phyloP scores from a whole-genome alignment of 2,888 invertebrate species.

The Drosophila niveifrons region DNA sequence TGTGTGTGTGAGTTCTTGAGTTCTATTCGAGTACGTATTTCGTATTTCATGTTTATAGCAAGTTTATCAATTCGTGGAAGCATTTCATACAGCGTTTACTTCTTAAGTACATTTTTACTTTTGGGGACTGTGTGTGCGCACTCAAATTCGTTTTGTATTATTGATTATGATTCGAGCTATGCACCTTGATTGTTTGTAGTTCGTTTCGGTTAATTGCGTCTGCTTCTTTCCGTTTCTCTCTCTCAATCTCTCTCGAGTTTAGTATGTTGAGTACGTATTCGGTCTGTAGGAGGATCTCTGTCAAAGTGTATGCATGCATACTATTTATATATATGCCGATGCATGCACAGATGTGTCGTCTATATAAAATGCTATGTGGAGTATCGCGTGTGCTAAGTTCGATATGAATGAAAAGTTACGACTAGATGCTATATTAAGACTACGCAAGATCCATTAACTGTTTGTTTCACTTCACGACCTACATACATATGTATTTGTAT shows the following conservation, averaged over 20 bases:
- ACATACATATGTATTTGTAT: slow-evolving; percentile 3
- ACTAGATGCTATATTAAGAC: slow-evolving; percentile 74
- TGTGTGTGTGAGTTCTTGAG: slow-evolving; percentile 32
- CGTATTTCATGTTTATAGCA: slow-evolving; percentile 15
- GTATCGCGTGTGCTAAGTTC: slow-evolving; percentile 61
- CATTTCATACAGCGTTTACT: slow-evolving; percentile 63
- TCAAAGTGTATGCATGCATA: neutral
- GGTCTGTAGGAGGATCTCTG: slow-evolving; percentile 33
- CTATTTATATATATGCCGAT: neutral
- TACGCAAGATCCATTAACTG: slow-evolving; percentile 42
- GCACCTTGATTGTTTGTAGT: slow-evolving; percentile 56
- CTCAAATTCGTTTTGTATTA: slow-evolving; percentile 43
- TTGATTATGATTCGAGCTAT: slow-evolving; percentile 43
- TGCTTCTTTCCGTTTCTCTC: slow-evolving; percentile 17
- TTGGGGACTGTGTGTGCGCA: slow-evolving; percentile 30
- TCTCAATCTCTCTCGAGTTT: neutral
- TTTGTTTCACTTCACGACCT: neutral
- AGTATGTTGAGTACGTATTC: slow-evolving; percentile 53
- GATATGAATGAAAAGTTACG: slow-evolving; percentile 77
- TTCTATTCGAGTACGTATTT: slow-evolving; percentile 72
- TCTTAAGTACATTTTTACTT: slow-evolving; percentile 60
- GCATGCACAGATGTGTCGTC: slow-evolving; percentile 2
- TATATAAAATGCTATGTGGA: slow-evolving; percentile 43
- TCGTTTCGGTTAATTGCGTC: neutral
- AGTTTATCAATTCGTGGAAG: slow-evolving; percentile 42